Evolutionary conservation across 1,140 invertebrate genomes (phyloP), one percentile per base, ranked within the genome.

Genomic region (Meloidogyne chitwoodi): DNA sequence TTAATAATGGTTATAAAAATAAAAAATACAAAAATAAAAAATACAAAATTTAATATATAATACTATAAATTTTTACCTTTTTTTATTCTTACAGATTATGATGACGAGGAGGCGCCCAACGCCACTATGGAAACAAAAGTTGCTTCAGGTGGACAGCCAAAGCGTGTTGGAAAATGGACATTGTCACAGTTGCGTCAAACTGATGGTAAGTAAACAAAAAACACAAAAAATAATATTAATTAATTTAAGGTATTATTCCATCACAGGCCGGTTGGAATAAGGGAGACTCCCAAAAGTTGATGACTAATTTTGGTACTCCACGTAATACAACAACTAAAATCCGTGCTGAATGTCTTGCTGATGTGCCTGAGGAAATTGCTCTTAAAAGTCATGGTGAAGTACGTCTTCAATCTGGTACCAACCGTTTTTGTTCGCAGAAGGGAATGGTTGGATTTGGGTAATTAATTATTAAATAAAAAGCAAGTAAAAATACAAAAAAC

Each of bases 181-280:
- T 70, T 86, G 70, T 80, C 84, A 41, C 85, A 86, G 75, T 79
- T 86, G 41, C 83, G 85, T 62, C 86, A 87, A 68, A 86, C 85
- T 63, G 85, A 68, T 61, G 62, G 26, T 29, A 82, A 68, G 74
- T 78, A 63, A 34, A 16, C 10, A 24, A 19, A 29, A 11, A 31
- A 74, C 19, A 64, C 16, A 27, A 8, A 63, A 24, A 73, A 29
- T 16, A 22, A 14, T 26, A 73, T 22, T 24, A 24, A 29, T 72
- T 11, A 1, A 38, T 44, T 75, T 12, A 66, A 66, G 81, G 84
- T 69, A 86, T 86, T 68, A 87, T 86, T 68, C 85, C 85, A 72
- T 87, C 85, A n/a, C 85, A 86, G 76, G 85, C 85, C 62, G 84
- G 84, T 78, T 87, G 86, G 86, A 86, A 86, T 82, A 86, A 87